phyloP scores from a whole-genome alignment of 1,140 invertebrate species.

The Antheraea pernyi region DNA sequence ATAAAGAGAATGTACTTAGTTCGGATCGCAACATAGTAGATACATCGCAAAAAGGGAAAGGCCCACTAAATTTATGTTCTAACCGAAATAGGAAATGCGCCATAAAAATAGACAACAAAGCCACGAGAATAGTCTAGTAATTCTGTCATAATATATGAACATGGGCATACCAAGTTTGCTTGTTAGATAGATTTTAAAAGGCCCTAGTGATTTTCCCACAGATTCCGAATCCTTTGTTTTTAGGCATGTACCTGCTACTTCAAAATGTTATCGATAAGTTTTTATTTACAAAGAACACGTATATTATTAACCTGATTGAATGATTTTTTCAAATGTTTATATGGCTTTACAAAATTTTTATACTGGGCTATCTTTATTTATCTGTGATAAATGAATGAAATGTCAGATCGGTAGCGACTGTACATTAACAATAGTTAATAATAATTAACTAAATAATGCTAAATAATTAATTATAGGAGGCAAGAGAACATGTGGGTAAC shows the following conservation, averaged over 20 bases:
- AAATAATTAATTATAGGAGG: too few relatives aligned
- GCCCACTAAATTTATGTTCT: background rate
- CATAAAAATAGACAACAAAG: conserved; percentile 35
- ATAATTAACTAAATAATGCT: too few relatives aligned
- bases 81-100: conserved; percentile 36
- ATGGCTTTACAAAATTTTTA: too few relatives aligned
- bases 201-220: conserved; percentile 63
- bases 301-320: too few relatives aligned
- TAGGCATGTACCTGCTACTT: conserved; percentile 32
- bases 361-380: too few relatives aligned
- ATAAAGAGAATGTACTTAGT: too few relatives aligned
- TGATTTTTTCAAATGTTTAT: too few relatives aligned
- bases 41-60: background rate
- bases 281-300: conserved; percentile 7
- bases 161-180: conserved; percentile 28
- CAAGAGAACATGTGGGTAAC: too few relatives aligned
- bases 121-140: conserved; percentile 46
- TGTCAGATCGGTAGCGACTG: too few relatives aligned
- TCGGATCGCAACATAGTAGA: too few relatives aligned
- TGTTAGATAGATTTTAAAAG: conserved; percentile 64
- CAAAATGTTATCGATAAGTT: conserved; percentile 47
- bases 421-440: too few relatives aligned
- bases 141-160: conserved; percentile 47
- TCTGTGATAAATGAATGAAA: too few relatives aligned
- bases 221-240: conserved; percentile 41